Percentiles rank a stretch among this genome's conserved stretches.
Conservation (phyloP, 2,797 vertebrate genomes). For the Urophycis tenuis region DNA sequence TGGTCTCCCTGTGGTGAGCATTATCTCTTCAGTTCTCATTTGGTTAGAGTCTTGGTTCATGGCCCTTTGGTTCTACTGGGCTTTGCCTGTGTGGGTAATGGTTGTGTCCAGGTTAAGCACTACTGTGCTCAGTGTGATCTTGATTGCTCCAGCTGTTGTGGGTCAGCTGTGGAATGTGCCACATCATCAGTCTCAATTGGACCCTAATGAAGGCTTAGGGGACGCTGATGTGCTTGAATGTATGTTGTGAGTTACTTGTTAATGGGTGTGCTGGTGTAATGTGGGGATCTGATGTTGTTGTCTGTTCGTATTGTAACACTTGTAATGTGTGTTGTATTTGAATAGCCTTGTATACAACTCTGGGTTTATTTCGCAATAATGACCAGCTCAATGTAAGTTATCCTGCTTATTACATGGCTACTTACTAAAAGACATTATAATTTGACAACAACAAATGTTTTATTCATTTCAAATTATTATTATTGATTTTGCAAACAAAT, state of each 20-base stretch:
- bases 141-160: slow-evolving; percentile 3
- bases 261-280: neutral
- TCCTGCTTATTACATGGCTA: no score
- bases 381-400: no score
- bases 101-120: neutral
- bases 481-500: no score
- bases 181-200: neutral
- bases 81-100: neutral
- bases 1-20: neutral
- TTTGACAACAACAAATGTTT: no score
- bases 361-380: no score
- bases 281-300: no score
- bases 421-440: no score
- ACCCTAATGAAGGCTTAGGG: neutral
- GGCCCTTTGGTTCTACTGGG: neutral
- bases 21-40: neutral
- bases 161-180: neutral
- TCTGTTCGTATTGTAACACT: neutral
- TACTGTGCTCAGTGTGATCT: neutral
- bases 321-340: neutral
- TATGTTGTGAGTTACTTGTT: neutral
- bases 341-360: neutral
- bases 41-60: neutral
- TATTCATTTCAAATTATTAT: no score
- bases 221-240: neutral